Evolutionary conservation across 2,113 vertebrate species (phyloP).

Genomic region (Lepisosteus osseus): DNA sequence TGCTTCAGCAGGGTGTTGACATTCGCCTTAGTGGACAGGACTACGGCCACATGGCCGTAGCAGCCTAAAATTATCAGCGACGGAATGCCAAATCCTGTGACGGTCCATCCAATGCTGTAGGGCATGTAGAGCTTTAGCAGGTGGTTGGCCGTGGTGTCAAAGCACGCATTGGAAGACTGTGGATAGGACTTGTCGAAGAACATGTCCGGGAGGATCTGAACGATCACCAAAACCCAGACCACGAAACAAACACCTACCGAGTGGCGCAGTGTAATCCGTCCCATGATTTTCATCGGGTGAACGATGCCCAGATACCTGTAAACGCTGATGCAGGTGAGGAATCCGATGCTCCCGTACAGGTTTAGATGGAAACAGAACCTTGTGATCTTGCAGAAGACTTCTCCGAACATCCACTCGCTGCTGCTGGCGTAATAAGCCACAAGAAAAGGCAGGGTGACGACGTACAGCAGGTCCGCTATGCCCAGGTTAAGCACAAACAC

Average conservation of each 20-base stretch:
- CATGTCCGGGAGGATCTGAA: slow-evolving; percentile 61
- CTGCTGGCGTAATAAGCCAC: slow-evolving; percentile 54
- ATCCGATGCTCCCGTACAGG: slow-evolving; percentile 75
- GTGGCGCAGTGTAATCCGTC: slow-evolving; percentile 44
- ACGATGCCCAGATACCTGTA: slow-evolving; percentile 79
- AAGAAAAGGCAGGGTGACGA: slow-evolving; percentile 72
- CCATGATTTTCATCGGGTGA: slow-evolving; percentile 62
- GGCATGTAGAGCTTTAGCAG: slow-evolving; percentile 44
- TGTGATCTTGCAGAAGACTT: slow-evolving; percentile 63
- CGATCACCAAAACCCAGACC: slow-evolving; percentile 64
- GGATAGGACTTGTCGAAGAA: slow-evolving; percentile 36
- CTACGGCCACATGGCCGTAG: slow-evolving; percentile 63
- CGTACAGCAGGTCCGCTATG: slow-evolving; percentile 69
- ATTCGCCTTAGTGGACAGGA: slow-evolving; percentile 47
- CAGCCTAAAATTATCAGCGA: slow-evolving; percentile 67
- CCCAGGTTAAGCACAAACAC: slow-evolving; percentile 69
- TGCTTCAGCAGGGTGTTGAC: slow-evolving; percentile 49
- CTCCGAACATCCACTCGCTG: slow-evolving; percentile 65
- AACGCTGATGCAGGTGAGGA: slow-evolving; percentile 77
- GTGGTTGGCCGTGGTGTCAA: slow-evolving; percentile 40
- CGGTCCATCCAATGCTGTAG: slow-evolving; percentile 54
- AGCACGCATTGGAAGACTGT: slow-evolving; percentile 31
- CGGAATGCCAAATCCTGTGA: slow-evolving; percentile 65
- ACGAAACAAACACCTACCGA: slow-evolving; percentile 28
- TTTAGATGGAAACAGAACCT: slow-evolving; percentile 74